These are phyloP conservation scores for Xerus rutilus DNA, from an alignment of 2,797 vertebrate species.

Conservation along the genomic window DNA sequence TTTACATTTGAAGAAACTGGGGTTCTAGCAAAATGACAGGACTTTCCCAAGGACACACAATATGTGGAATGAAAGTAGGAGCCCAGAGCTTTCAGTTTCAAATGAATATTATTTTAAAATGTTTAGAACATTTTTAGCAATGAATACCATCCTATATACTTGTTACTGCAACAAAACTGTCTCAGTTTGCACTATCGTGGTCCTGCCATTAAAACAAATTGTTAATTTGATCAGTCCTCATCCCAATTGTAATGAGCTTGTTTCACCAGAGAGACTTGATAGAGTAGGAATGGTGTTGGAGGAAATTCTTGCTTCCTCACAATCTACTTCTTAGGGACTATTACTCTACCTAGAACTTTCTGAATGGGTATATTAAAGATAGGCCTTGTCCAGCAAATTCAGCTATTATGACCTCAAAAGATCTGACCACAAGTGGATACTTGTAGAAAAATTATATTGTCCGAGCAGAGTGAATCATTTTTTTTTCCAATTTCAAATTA, in stretches of 20 bases:
- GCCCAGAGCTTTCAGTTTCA: background rate
- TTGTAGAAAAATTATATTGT: background rate
- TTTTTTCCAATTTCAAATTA: slow-evolving; percentile 17
- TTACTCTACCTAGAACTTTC: background rate
- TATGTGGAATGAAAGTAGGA: background rate
- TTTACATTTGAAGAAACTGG: background rate
- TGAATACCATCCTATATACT: background rate
- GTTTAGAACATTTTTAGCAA: slow-evolving; percentile 17
- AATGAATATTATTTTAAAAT: background rate
- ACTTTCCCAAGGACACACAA: background rate
- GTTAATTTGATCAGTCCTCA: background rate
- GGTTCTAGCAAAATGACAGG: background rate
- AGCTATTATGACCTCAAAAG: background rate
- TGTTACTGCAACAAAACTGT: background rate
- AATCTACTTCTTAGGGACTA: background rate
- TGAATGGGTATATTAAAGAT: background rate
- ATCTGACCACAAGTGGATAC: background rate
- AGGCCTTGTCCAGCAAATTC: background rate
- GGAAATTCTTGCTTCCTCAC: background rate
- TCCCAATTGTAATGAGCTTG: background rate
- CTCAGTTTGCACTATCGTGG: background rate
- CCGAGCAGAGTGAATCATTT: background rate
- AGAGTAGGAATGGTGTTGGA: background rate
- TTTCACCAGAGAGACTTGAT: background rate
- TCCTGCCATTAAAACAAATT: slow-evolving; percentile 16